Percentiles rank a stretch among this genome's conserved stretches.
Evolutionary conservation across 2,888 invertebrate genomes (phyloP).

Genomic region (Tromatobia lineatoria): DNA sequence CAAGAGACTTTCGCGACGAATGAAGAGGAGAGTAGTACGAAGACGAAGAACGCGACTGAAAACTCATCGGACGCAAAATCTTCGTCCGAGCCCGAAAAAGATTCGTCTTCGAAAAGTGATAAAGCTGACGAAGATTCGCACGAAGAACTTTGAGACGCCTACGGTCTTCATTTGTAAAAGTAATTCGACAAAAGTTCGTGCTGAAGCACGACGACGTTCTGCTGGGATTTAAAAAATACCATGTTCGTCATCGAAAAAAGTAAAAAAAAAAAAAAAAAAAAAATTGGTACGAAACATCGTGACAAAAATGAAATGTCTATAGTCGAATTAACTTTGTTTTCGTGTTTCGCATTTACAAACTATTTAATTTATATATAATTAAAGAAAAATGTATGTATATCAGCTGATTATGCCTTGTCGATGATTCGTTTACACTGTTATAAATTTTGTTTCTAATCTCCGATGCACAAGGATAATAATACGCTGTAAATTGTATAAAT

Average conservation of each 20-base stretch:
- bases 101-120: slow-evolving; percentile 4
- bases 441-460: slow-evolving; percentile 48
- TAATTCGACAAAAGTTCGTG: not conserved
- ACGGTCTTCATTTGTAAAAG: not conserved
- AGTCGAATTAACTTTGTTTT: slow-evolving; percentile 35
- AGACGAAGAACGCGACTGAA: slow-evolving; percentile 68
- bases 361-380: slow-evolving; percentile 31
- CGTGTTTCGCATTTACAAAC: slow-evolving; percentile 28
- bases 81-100: slow-evolving; percentile 79
- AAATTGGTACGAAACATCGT: slow-evolving; percentile 33
- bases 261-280: not conserved
- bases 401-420: slow-evolving; percentile 41
- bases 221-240: slow-evolving; percentile 18
- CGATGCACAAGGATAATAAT: slow-evolving; percentile 49
- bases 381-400: slow-evolving; percentile 7
- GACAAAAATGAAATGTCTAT: slow-evolving; percentile 24
- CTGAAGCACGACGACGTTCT: slow-evolving; percentile 12
- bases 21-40: slow-evolving; percentile 73
- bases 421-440: slow-evolving; percentile 38
- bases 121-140: slow-evolving; percentile 14
- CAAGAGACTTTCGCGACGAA: slow-evolving; percentile 72
- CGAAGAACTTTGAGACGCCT: slow-evolving; percentile 2
- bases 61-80: slow-evolving; percentile 64
- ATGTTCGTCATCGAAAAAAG: slow-evolving; percentile 1
- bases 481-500: slow-evolving; percentile 62